phyloP scores from a whole-genome alignment of 2,888 invertebrate species.

The Chrysolina haemoptera region DNA sequence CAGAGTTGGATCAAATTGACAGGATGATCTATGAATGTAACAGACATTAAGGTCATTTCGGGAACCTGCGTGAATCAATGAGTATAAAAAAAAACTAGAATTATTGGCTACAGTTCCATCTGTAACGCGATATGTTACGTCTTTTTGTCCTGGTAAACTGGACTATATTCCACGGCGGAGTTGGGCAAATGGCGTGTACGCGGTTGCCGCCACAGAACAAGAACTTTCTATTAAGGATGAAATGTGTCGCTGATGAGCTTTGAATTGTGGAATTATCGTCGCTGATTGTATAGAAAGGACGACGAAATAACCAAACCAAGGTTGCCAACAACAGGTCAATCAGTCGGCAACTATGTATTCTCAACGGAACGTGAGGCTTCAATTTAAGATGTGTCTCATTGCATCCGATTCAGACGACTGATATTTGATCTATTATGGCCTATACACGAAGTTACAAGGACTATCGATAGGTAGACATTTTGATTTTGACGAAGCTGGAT shows the following conservation, averaged over 20 bases:
- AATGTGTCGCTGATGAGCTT: constrained; percentile 69
- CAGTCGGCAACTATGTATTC: constrained; percentile 42
- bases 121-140: too few species aligned
- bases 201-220: constrained; percentile 63
- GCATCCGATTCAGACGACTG: constrained; percentile 39
- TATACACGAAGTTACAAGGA: background rate
- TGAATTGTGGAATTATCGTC: constrained; percentile 70
- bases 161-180: background rate
- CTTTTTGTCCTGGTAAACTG: background rate
- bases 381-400: constrained; percentile 43
- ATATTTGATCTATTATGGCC: constrained; percentile 35
- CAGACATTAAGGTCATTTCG: too few species aligned
- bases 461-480: constrained; percentile 1
- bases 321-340: constrained; percentile 50
- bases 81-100: too few species aligned
- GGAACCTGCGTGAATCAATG: too few species aligned
- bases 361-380: constrained; percentile 44
- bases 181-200: constrained; percentile 39
- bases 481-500: background rate
- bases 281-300: constrained; percentile 64
- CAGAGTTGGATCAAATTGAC: too few species aligned
- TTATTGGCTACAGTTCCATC: too few species aligned
- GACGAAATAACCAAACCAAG: constrained; percentile 53
- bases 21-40: too few species aligned
- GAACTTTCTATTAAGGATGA: constrained; percentile 68